A percentile compares a stretch with the other conserved stretches of the same genome.
phyloP scores from a whole-genome alignment of 2,797 vertebrate genomes.

The Pogoniulus pusillus region DNA sequence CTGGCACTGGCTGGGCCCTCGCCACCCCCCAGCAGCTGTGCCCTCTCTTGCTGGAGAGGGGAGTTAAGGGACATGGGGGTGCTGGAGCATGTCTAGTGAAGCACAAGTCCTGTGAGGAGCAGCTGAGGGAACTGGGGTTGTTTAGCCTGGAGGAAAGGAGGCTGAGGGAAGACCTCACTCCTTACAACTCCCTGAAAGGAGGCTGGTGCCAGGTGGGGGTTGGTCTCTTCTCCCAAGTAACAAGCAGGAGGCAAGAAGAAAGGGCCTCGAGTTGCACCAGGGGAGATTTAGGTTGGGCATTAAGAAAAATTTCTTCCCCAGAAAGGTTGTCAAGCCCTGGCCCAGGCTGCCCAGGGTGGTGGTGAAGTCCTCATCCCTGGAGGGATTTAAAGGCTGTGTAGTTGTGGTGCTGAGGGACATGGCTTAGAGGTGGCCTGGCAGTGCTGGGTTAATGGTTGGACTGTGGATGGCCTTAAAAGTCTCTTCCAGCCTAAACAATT shows the following conservation, averaged over 20 bases:
- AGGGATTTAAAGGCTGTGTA: too few species aligned
- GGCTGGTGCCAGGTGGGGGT: too few species aligned
- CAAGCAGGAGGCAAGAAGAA: too few species aligned
- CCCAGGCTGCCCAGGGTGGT: not conserved
- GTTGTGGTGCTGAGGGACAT: not conserved
- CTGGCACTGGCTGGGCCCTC: accelerated
- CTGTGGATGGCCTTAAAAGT: not conserved
- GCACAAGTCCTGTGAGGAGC: not conserved
- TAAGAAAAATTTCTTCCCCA: not conserved
- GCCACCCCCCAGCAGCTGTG: accelerated
- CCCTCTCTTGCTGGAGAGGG: accelerated
- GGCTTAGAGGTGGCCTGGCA: not conserved
- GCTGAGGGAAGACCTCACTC: too few species aligned
- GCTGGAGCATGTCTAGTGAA: not conserved
- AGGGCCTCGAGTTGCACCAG: not conserved
- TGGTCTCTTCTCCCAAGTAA: too few species aligned
- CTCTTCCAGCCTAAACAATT: not conserved
- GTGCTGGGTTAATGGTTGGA: not conserved
- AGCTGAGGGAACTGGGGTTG: too few species aligned
- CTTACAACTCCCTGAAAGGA: too few species aligned
- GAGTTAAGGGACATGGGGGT: not conserved
- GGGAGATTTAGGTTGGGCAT: not conserved
- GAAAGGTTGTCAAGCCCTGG: not conserved
- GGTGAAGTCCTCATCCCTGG: not conserved
- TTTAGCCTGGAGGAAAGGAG: too few species aligned